Percentiles rank a stretch among this genome's conserved stretches.
phyloP scores from a whole-genome alignment of 2,113 vertebrate genomes.

The Neodon shergylaensis region DNA sequence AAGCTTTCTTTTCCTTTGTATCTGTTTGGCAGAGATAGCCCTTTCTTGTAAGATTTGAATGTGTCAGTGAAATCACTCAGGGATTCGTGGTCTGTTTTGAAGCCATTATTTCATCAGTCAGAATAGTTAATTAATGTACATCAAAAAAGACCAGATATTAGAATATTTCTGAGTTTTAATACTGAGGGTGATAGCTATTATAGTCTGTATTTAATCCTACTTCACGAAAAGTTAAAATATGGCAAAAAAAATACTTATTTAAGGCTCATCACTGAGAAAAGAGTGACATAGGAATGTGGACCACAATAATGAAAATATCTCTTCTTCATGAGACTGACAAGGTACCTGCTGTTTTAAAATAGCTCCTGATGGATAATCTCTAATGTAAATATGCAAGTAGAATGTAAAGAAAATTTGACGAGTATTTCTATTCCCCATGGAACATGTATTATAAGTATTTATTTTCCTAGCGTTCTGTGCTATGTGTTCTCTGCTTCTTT shows the following conservation, averaged over 20 bases:
- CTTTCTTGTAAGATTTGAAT: not conserved
- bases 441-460: not conserved
- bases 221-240: conserved; percentile 26
- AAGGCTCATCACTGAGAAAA: not conserved
- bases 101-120: not conserved
- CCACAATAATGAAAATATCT: conserved; percentile 3
- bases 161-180: conserved; percentile 2
- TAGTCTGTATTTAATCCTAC: not conserved
- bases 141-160: not conserved
- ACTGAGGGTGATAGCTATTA: not conserved
- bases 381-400: not conserved
- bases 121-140: conserved; percentile 37
- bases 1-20: not conserved
- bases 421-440: not conserved
- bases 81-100: not conserved
- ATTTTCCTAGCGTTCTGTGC: not conserved
- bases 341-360: not conserved
- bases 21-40: not conserved
- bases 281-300: not conserved
- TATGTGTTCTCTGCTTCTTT: not conserved
- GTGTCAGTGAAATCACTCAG: not conserved
- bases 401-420: not conserved
- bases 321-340: not conserved
- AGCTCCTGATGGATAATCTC: not conserved
- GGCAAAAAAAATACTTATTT: conserved; percentile 41